These are phyloP conservation scores for Mimachlamys varia DNA, from an alignment of 2,888 invertebrate genomes.

Conservation along the genomic window DNA sequence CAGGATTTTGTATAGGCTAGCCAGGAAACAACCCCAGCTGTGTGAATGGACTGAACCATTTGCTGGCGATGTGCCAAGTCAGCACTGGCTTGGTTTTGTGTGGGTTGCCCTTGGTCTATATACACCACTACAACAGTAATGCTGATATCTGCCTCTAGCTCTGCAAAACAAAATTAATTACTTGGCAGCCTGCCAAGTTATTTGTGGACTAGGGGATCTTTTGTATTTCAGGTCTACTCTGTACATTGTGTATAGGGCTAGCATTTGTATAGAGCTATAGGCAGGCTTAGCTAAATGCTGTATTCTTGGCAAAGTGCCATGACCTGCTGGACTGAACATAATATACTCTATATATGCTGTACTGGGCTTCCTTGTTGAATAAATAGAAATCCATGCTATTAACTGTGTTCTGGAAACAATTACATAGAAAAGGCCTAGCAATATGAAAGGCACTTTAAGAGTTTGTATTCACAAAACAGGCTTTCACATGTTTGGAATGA, in stretches of 20 bases:
- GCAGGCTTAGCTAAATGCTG: conserved; percentile 7
- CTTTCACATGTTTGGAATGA: background rate
- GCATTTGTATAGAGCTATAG: conserved; percentile 32
- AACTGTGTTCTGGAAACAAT: background rate
- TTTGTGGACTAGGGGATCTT: conserved; percentile 31
- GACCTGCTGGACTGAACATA: background rate
- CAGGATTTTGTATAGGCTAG: conserved; percentile 37
- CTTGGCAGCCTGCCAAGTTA: conserved; percentile 62
- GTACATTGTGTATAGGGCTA: conserved; percentile 18
- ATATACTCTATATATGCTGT: background rate
- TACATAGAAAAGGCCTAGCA: background rate
- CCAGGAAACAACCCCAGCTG: conserved; percentile 39
- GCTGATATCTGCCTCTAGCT: conserved; percentile 41
- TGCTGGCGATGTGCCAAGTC: conserved; percentile 45
- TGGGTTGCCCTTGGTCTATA: conserved; percentile 51
- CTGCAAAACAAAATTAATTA: conserved; percentile 52
- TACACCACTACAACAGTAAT: conserved; percentile 47
- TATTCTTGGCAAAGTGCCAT: background rate
- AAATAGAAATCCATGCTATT: background rate
- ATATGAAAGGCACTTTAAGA: conserved; percentile 1
- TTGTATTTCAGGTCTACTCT: conserved; percentile 1
- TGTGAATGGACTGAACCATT: conserved; percentile 39
- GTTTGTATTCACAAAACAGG: background rate
- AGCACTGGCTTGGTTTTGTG: conserved; percentile 46
- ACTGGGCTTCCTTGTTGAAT: conserved; percentile 20